Percentiles rank a stretch among this genome's conserved stretches.
Evolutionary conservation across 1,140 invertebrate genomes (phyloP).

Genomic region (Drosophila sp.): DNA sequence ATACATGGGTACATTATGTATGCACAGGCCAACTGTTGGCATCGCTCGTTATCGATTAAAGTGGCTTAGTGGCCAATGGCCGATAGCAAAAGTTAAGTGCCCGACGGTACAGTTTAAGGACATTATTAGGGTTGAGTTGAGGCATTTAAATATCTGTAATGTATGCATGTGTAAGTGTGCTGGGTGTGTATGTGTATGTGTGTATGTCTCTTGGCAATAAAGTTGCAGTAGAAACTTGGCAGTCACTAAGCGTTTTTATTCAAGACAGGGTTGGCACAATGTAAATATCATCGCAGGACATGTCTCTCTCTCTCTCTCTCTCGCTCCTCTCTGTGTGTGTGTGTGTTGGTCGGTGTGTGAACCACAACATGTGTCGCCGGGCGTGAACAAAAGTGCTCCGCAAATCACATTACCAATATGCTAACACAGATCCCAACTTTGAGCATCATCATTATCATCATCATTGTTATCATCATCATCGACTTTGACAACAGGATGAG

Average conservation of each 20-base stretch:
- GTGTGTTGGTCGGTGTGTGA: slow-evolving; percentile 61
- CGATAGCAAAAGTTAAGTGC: slow-evolving; percentile 55
- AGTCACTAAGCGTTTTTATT: slow-evolving; percentile 60
- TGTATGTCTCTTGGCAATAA: slow-evolving; percentile 42
- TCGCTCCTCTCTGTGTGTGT: slow-evolving; percentile 10
- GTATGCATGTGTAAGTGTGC: slow-evolving; percentile 2
- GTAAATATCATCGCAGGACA: slow-evolving; percentile 58
- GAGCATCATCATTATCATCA: slow-evolving; percentile 36
- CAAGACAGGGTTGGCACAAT: slow-evolving; percentile 50
- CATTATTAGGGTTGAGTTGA: slow-evolving; percentile 57
- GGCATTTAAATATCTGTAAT: slow-evolving; percentile 62
- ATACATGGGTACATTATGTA: not conserved
- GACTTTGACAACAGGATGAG: slow-evolving; percentile 22
- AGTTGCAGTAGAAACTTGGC: slow-evolving; percentile 58
- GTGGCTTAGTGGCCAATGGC: slow-evolving; percentile 41
- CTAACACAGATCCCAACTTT: slow-evolving; percentile 32
- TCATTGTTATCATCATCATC: slow-evolving; percentile 15
- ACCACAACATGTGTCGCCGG: slow-evolving; percentile 81
- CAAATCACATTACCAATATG: slow-evolving; percentile 76
- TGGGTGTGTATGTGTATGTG: slow-evolving; percentile 16
- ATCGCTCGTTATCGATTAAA: slow-evolving; percentile 67
- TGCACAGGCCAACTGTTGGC: slow-evolving; percentile 59
- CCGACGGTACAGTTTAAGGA: slow-evolving; percentile 60
- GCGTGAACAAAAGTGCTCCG: slow-evolving; percentile 80
- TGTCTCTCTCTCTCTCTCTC: no score